Conservation (phyloP, 2,888 invertebrate genomes). For the Coelopa pilipes region DNA sequence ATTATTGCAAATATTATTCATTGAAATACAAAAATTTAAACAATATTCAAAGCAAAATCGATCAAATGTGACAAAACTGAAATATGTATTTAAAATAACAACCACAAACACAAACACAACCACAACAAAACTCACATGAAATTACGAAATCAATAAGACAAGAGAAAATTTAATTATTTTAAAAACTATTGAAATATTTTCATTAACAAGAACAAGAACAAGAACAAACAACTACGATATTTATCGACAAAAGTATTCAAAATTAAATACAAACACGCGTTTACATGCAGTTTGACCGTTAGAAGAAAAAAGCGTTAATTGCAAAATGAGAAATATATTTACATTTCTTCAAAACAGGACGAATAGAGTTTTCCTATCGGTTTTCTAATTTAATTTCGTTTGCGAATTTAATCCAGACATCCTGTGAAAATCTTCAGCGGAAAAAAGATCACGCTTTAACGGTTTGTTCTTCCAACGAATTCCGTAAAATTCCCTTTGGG, state of each 20-base stretch:
- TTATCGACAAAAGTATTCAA: background rate
- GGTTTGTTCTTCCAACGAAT: too few species aligned
- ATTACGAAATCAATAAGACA: conserved; percentile 1
- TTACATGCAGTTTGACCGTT: background rate
- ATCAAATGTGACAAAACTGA: conserved; percentile 19
- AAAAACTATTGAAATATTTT: conserved; percentile 2
- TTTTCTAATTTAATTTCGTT: too few species aligned
- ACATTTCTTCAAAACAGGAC: too few species aligned
- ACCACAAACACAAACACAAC: conserved; percentile 1
- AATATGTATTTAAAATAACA: background rate
- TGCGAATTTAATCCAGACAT: too few species aligned
- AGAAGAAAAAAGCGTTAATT: background rate
- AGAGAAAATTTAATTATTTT: conserved; percentile 4
- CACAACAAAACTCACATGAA: conserved; percentile 10
- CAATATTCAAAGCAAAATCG: conserved; percentile 28
- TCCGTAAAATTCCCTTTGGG: too few species aligned
- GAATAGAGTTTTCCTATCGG: too few species aligned
- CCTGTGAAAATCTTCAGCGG: too few species aligned
- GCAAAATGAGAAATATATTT: background rate
- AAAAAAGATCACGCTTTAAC: too few species aligned
- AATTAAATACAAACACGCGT: background rate
- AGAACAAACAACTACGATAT: conserved; percentile 16
- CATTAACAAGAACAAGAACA: background rate
- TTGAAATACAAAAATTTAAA: conserved; percentile 29
- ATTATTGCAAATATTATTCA: conserved; percentile 33